phyloP scores from a whole-genome alignment of 2,888 invertebrate species.

The Drosophila dives region DNA sequence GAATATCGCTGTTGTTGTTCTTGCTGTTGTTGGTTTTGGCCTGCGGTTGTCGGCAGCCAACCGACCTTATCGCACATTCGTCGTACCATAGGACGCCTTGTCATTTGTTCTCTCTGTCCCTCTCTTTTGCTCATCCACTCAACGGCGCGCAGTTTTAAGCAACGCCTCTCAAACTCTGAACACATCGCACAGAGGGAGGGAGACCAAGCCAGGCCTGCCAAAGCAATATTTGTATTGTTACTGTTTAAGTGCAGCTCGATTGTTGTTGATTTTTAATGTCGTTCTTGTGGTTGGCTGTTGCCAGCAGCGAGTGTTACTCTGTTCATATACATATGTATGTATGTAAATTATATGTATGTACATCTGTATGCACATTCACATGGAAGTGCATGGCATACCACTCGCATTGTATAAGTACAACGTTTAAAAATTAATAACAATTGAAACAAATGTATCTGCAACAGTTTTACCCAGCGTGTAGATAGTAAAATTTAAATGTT shows the following conservation, averaged over 20 bases:
- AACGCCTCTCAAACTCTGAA: constrained; percentile 69
- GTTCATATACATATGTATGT: constrained; percentile 4
- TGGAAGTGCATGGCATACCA: constrained; percentile 9
- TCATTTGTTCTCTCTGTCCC: constrained; percentile 38
- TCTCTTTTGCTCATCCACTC: constrained; percentile 44
- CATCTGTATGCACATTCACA: constrained; percentile 3
- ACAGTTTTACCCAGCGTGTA: constrained; percentile 12
- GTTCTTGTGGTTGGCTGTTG: constrained; percentile 72
- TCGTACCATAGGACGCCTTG: constrained; percentile 21
- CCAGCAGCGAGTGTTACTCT: constrained; percentile 33
- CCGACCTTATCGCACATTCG: constrained; percentile 70
- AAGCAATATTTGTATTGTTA: constrained; percentile 39
- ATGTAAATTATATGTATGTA: not conserved
- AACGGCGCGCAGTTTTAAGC: constrained; percentile 65
- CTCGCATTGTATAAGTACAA: constrained; percentile 34
- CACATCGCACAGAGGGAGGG: constrained; percentile 46
- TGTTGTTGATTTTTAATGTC: constrained; percentile 48
- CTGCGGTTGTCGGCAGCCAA: constrained; percentile 43
- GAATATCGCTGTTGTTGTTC: constrained; percentile 25
- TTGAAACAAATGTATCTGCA: constrained; percentile 29
- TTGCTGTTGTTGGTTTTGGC: constrained; percentile 19
- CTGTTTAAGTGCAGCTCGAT: constrained; percentile 43
- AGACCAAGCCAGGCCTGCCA: constrained; percentile 57
- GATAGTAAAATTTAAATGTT: constrained; percentile 33
- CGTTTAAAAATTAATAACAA: constrained; percentile 36